phyloP scores from a whole-genome alignment of 2,113 vertebrate species.

The Platichthys stellatus region DNA sequence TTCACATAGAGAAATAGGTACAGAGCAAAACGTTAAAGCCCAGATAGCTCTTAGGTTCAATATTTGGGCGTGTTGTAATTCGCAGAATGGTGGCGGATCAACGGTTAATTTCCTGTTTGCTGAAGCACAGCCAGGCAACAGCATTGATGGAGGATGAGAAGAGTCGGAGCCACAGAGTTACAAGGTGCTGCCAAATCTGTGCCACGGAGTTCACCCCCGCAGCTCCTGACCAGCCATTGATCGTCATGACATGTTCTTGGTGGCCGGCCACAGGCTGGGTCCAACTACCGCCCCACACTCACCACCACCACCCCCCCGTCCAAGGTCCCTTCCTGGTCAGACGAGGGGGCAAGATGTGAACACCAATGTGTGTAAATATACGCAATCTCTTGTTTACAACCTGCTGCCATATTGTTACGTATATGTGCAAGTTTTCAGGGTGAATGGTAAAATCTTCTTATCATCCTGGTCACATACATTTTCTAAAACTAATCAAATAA shows the following conservation, averaged over 20 bases:
- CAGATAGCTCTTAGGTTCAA: no score
- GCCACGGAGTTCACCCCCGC: constrained; percentile 65
- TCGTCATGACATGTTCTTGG: constrained; percentile 83
- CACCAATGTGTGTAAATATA: constrained; percentile 50
- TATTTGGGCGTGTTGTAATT: no score
- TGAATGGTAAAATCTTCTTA: no score
- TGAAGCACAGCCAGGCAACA: constrained; percentile 52
- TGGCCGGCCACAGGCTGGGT: constrained; percentile 66
- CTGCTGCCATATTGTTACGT: no score
- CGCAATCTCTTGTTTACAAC: no score
- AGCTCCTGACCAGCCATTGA: constrained; percentile 76
- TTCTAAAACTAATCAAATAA: no score
- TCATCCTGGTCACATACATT: no score
- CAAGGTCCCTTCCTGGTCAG: constrained; percentile 31
- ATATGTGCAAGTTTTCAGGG: no score
- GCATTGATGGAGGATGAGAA: constrained; percentile 64
- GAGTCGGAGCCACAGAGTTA: constrained; percentile 42
- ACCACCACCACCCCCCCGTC: no score
- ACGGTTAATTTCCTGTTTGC: constrained; percentile 62
- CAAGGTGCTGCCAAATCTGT: constrained; percentile 66
- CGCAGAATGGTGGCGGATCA: no score
- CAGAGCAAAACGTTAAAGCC: no score
- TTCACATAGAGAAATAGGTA: no score
- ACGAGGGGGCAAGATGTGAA: constrained; percentile 49
- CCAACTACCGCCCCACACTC: constrained; percentile 50